Conservation (phyloP, 2,113 vertebrate species). For the Tylochromis polylepis region DNA sequence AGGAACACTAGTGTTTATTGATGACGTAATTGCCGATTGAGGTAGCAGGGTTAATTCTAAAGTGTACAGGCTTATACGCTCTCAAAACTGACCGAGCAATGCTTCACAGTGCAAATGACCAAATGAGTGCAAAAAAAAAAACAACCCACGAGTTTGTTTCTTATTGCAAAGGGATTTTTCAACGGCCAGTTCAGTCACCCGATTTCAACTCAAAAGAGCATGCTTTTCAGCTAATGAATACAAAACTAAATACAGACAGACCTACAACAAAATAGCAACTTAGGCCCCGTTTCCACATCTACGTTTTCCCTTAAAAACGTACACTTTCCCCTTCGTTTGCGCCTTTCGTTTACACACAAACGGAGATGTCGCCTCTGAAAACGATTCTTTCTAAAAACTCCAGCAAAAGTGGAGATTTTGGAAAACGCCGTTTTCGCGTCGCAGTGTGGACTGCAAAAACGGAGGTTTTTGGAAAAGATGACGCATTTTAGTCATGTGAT, state of each 20-base stretch:
- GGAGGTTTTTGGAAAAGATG: too few relatives aligned
- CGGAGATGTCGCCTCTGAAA: too few relatives aligned
- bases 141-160: accelerated
- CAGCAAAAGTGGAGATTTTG: too few relatives aligned
- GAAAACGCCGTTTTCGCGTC: too few relatives aligned
- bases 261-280: too few relatives aligned
- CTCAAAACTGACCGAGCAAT: neutral
- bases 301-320: too few relatives aligned
- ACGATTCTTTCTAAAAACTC: too few relatives aligned
- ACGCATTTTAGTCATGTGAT: too few relatives aligned
- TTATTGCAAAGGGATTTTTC: neutral
- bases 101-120: neutral
- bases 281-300: too few relatives aligned
- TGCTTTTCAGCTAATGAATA: neutral
- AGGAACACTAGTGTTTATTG: neutral
- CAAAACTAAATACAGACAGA: neutral
- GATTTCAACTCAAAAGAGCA: neutral
- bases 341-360: too few relatives aligned
- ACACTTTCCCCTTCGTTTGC: too few relatives aligned
- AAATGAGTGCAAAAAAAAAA: neutral
- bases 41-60: neutral
- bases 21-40: neutral
- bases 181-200: neutral
- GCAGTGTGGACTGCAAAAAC: too few relatives aligned
- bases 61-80: neutral